phyloP scores from a whole-genome alignment of 2,888 invertebrate genomes.

The Myopa testacea region DNA sequence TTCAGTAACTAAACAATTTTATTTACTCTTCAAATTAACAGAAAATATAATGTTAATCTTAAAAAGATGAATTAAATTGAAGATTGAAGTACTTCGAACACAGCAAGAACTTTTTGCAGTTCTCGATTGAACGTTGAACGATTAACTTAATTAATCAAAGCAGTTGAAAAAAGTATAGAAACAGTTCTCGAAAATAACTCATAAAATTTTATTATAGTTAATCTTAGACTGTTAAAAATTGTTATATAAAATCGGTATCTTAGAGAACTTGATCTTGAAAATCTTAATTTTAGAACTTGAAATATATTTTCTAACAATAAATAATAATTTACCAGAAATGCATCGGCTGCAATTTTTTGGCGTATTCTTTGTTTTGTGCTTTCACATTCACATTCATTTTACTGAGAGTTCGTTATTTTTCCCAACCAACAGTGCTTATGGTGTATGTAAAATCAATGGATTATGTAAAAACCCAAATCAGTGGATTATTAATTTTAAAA shows the following conservation, averaged over 20 bases:
- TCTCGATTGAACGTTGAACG: neutral
- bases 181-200: neutral
- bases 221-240: too few species aligned
- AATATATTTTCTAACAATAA: neutral
- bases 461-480: neutral
- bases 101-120: neutral
- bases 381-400: neutral
- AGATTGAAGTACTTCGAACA: neutral
- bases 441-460: constrained; percentile 49
- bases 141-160: neutral
- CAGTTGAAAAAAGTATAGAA: neutral
- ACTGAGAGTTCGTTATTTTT: constrained; percentile 53
- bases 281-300: neutral
- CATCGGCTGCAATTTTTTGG: neutral
- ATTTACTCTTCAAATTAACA: constrained; percentile 30
- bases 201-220: neutral
- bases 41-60: neutral
- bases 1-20: neutral
- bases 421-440: constrained; percentile 62
- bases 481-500: neutral
- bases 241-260: too few species aligned
- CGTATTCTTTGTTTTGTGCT: neutral
- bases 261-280: too few species aligned
- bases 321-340: neutral
- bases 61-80: neutral